A percentile compares a stretch with the other conserved stretches of the same genome.
phyloP scores from a whole-genome alignment of 1,140 invertebrate genomes.

The Drosophila suzukii region DNA sequence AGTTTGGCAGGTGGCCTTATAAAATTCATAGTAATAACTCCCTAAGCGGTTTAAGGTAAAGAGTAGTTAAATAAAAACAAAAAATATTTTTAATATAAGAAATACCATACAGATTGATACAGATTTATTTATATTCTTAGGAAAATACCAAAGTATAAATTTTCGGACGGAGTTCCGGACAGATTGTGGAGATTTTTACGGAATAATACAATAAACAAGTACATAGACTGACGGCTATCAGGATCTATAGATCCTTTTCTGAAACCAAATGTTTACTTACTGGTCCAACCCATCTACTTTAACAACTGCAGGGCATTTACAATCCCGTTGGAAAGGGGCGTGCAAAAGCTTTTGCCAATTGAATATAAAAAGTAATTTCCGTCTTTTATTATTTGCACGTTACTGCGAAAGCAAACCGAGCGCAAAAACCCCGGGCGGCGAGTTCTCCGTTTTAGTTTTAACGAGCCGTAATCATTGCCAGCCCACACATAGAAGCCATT shows the following conservation, averaged over 20 bases:
- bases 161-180: no score
- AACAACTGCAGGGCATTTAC: slow-evolving; percentile 33
- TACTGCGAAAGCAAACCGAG: slow-evolving; percentile 23
- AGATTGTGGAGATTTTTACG: no score
- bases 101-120: no score
- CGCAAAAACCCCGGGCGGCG: slow-evolving; percentile 10
- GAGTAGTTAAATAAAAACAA: no score
- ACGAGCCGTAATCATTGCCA: slow-evolving; percentile 63
- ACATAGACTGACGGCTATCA: no score
- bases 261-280: not conserved
- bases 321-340: slow-evolving; percentile 15
- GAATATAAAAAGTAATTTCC: slow-evolving; percentile 83
- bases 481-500: slow-evolving; percentile 42
- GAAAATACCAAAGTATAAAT: no score
- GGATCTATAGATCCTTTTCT: not conserved
- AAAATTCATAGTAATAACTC: no score
- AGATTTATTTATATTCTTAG: no score
- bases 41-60: no score
- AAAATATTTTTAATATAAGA: no score
- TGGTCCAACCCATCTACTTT: not conserved
- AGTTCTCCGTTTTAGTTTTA: slow-evolving; percentile 58
- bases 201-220: no score
- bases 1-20: no score
- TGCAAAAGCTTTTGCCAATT: slow-evolving; percentile 56
- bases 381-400: slow-evolving; percentile 77